Evolutionary conservation across 2,113 vertebrate genomes (phyloP).

Genomic region (Nyctibius bracteatus): DNA sequence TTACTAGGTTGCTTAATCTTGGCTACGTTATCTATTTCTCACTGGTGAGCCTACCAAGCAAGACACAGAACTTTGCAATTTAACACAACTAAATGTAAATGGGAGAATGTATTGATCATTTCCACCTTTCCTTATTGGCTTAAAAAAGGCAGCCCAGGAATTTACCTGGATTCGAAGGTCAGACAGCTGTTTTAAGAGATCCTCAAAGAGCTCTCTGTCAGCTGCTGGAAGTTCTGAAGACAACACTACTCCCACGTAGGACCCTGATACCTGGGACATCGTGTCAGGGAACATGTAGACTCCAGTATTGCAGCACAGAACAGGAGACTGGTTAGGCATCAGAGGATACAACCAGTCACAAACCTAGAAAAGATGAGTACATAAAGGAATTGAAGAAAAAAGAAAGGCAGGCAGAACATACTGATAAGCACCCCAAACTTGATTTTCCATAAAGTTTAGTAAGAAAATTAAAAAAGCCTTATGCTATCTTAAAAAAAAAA

Average conservation of each 20-base stretch:
- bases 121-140: neutral
- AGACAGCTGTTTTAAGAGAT: conserved; percentile 90
- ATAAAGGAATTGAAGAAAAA: neutral
- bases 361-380: conserved; percentile 73
- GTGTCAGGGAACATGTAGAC: conserved; percentile 98
- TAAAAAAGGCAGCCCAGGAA: neutral
- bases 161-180: conserved; percentile 92
- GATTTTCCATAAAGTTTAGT: neutral
- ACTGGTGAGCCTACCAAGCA: neutral
- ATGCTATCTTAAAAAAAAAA: neutral
- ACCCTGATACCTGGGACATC: conserved; percentile 85
- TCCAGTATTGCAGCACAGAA: conserved; percentile 88
- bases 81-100: neutral
- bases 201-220: conserved; percentile 85
- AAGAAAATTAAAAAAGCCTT: neutral
- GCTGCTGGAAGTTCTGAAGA: conserved; percentile 87
- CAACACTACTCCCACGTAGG: conserved; percentile 91
- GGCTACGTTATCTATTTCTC: neutral
- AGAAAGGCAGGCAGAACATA: neutral
- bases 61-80: neutral
- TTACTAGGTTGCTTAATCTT: neutral
- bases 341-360: conserved; percentile 96
- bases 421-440: neutral
- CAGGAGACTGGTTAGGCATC: conserved; percentile 86
- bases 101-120: neutral